Conservation (phyloP, 2,113 vertebrate genomes). For the Sinocyclocheilus maitianheensis region DNA sequence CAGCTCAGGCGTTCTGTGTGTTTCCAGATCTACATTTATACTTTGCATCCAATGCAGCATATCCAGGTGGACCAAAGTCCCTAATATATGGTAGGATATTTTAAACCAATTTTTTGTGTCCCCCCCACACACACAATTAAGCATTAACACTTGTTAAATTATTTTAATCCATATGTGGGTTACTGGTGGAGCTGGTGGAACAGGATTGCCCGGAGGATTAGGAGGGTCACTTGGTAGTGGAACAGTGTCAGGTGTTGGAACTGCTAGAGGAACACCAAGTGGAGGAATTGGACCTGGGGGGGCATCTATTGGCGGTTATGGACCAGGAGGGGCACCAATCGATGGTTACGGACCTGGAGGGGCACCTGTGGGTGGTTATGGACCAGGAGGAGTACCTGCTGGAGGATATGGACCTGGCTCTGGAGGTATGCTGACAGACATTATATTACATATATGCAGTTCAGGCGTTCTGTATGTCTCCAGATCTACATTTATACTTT, state of each 20-base stretch:
- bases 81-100: constrained; percentile 59
- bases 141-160: neutral
- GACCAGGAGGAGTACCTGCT: constrained; percentile 58
- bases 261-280: too few relatives aligned
- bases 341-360: constrained; percentile 13
- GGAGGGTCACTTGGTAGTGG: too few relatives aligned
- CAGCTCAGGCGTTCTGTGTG: neutral
- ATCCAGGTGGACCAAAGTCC: constrained; percentile 61
- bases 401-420: constrained; percentile 61
- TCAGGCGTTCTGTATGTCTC: neutral
- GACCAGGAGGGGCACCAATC: too few relatives aligned
- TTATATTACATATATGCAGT: neutral
- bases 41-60: constrained; percentile 50
- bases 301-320: too few relatives aligned
- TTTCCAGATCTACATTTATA: neutral
- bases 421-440: constrained; percentile 33
- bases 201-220: too few relatives aligned
- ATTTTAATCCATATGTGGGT: constrained; percentile 46
- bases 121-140: too few relatives aligned
- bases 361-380: constrained; percentile 48
- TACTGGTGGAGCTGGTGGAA: constrained; percentile 35
- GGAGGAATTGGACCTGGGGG: too few relatives aligned
- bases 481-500: constrained; percentile 15
- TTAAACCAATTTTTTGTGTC: neutral
- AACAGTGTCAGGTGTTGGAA: too few relatives aligned